A percentile compares a stretch with the other conserved stretches of the same genome.
Conservation (phyloP, 2,113 vertebrate species). For the Perognathus longimembris region DNA sequence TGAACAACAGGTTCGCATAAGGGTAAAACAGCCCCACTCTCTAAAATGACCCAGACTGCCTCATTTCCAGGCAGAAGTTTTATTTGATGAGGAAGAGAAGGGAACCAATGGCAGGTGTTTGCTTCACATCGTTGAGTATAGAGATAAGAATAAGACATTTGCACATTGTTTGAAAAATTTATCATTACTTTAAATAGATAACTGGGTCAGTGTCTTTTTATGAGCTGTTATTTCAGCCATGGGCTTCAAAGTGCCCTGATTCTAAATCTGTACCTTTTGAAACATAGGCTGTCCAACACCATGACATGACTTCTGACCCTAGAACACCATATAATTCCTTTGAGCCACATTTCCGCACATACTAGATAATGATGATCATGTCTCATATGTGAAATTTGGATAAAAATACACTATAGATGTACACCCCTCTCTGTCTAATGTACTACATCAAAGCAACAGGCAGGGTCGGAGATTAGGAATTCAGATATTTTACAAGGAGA, state of each 20-base stretch:
- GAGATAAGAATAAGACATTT: constrained; percentile 8
- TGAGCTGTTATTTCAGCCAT: neutral
- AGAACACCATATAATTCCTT: neutral
- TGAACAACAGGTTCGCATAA: neutral
- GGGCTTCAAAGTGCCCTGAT: neutral
- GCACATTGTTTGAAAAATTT: neutral
- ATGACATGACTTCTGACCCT: neutral
- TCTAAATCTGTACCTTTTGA: neutral
- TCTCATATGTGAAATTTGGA: neutral
- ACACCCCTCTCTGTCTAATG: neutral
- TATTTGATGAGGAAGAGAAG: neutral
- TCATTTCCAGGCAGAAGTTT: neutral
- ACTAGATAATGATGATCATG: neutral
- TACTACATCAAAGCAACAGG: neutral
- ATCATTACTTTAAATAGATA: neutral
- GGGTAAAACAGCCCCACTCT: neutral
- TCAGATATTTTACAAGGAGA: neutral
- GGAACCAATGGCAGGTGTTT: neutral
- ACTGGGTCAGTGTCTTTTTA: neutral
- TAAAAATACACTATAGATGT: neutral
- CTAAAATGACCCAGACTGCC: neutral
- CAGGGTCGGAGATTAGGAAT: neutral
- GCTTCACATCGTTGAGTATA: neutral
- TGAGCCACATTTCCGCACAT: neutral
- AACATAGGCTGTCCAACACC: neutral